Conservation (phyloP, 2,888 invertebrate species). For the Alviniconcha strummeri region DNA sequence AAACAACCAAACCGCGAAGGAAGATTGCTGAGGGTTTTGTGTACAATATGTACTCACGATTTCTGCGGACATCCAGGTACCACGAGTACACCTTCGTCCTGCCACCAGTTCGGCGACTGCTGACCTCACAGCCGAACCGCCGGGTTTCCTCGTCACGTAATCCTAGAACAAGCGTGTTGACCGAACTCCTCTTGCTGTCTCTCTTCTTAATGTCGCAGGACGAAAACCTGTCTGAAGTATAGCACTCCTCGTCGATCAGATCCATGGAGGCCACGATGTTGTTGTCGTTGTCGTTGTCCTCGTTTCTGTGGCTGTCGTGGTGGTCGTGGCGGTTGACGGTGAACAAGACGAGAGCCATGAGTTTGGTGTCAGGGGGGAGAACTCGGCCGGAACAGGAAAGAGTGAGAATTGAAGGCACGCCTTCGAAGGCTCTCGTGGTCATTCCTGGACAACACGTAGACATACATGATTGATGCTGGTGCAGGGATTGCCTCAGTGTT, state of each 20-base stretch:
- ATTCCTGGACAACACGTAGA: conserved; percentile 16
- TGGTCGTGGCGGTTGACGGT: not conserved
- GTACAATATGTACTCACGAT: conserved; percentile 26
- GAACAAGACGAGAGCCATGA: conserved; percentile 22
- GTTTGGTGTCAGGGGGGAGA: conserved; percentile 29
- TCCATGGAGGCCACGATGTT: conserved; percentile 23
- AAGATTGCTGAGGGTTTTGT: too few relatives aligned
- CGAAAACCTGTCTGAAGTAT: conserved; percentile 25
- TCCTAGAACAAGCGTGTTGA: conserved; percentile 5
- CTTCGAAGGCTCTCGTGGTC: conserved; percentile 5
- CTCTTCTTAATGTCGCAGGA: conserved; percentile 15
- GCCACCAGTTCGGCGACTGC: not conserved
- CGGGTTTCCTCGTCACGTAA: not conserved
- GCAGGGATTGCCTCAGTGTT: too few relatives aligned
- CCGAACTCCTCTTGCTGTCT: not conserved
- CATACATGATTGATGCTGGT: too few relatives aligned
- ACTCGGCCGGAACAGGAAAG: conserved; percentile 23
- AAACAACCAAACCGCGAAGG: too few relatives aligned
- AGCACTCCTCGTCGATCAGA: conserved; percentile 17
- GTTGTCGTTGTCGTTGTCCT: conserved; percentile 1
- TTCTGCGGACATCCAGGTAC: conserved; percentile 13
- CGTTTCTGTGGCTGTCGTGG: not conserved
- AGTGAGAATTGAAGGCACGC: conserved; percentile 15
- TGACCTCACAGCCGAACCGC: conserved; percentile 23
- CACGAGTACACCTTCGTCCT: conserved; percentile 10